Base-by-base conservation (phyloP, 2,888 invertebrate species). In the Stegophylla sp. region DNA sequence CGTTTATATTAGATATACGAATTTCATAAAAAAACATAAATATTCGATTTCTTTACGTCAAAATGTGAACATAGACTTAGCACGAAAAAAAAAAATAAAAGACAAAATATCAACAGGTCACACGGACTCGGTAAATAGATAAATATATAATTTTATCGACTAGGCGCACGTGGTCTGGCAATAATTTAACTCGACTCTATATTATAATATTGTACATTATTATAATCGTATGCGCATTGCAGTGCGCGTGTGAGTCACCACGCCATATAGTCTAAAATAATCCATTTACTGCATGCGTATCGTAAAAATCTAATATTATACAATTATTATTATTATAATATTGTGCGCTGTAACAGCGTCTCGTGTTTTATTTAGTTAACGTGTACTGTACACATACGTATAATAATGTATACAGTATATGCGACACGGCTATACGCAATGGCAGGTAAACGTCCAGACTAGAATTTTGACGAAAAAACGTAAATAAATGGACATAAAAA, bases 131-230 rank as follows among this genome's bases (percentile, higher is more conserved):
- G 51, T 53, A 17, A 1, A 28, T n/a, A 69, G 51, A 69, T 69
- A 69, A 69, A 69, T 53, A n/a, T 69, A 69, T 28, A 0, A n/a
- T 69, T 69, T 69, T 69, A 69, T 53, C 51, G 51, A 20, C 41
- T 34, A 34, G 3, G 34, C 34, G 28, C 28, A 26, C 4, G 10
- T 17, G 26, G 26, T n/a, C 12, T 45, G 66, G 43, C 66, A 13
- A 17, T 45, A 66, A 67, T 48, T 20, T 64, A 64, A 64, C 41
- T 3, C 64, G 20, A 69, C 20, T 69, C 51, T 53, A 34, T 51
- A 69, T 69, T 69, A n/a, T n/a, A 69, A 53, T 69, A 69, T n/a
- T 20, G 51, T 51, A 28, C 34, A 26, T 34, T 34, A 34, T 34
- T 34, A 34, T 34, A 34, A 5, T 5, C 34, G 34, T 53, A 45